Evolutionary conservation across 2,797 vertebrate genomes (phyloP).

Genomic region (Helicolenus hilgendorfi): DNA sequence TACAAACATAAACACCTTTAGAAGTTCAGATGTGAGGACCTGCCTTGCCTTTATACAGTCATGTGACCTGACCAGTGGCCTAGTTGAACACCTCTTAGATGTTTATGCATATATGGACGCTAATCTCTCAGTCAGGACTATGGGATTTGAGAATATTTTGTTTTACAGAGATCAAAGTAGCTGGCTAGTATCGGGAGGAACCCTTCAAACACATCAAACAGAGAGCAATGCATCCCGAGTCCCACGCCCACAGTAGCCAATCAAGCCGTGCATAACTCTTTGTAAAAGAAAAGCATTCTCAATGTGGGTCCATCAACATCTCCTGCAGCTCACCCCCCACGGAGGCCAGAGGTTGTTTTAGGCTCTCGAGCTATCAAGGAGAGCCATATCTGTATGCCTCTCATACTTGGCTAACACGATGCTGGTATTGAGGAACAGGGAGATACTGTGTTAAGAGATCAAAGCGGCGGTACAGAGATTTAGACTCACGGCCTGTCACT

Average conservation of each 20-base stretch:
- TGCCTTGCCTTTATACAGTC: constrained; percentile 79
- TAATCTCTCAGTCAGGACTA: constrained; percentile 86
- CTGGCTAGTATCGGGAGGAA: constrained; percentile 77
- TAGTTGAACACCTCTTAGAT: constrained; percentile 88
- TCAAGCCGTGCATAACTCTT: constrained; percentile 83
- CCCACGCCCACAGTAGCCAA: constrained; percentile 84
- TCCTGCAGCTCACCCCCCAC: constrained; percentile 61
- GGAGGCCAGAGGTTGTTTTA: constrained; percentile 59
- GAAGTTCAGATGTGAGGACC: constrained; percentile 79
- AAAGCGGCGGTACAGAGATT: constrained; percentile 81
- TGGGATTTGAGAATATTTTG: constrained; percentile 91
- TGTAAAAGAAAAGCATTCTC: constrained; percentile 67
- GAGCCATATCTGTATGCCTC: constrained; percentile 76
- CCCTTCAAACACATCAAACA: constrained; percentile 87
- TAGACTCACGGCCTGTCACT: constrained; percentile 79
- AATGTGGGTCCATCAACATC: constrained; percentile 74
- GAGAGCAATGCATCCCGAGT: constrained; percentile 80
- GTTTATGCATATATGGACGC: constrained; percentile 88
- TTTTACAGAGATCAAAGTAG: constrained; percentile 87
- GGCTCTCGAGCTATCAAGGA: constrained; percentile 64
- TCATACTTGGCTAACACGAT: constrained; percentile 69
- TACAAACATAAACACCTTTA: constrained; percentile 87
- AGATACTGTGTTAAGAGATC: constrained; percentile 83
- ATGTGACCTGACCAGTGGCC: constrained; percentile 89
- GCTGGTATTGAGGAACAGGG: constrained; percentile 79